A percentile compares a stretch with the other conserved stretches of the same genome.
Evolutionary conservation across 2,888 invertebrate species (phyloP).

Genomic region (Allacma fusca): DNA sequence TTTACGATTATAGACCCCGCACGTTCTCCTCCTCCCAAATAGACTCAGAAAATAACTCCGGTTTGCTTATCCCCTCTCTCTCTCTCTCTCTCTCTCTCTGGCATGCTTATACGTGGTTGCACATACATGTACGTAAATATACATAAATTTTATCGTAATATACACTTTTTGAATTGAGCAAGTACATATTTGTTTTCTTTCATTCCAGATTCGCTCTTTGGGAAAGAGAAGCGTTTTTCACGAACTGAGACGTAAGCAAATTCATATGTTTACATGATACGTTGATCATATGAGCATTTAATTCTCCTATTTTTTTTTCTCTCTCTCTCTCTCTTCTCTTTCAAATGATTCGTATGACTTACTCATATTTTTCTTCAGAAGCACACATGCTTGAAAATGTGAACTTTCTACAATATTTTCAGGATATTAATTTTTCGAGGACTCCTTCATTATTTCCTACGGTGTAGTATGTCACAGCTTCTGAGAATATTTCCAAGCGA

Average conservation of each 20-base stretch:
- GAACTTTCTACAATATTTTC: too few relatives aligned
- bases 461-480: too few relatives aligned
- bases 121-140: too few relatives aligned
- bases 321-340: too few relatives aligned
- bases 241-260: slow-evolving; percentile 42
- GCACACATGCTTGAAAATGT: background rate
- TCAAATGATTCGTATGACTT: background rate
- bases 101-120: too few relatives aligned
- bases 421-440: too few relatives aligned
- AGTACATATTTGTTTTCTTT: slow-evolving; percentile 4
- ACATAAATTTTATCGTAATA: background rate
- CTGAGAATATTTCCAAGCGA: too few relatives aligned
- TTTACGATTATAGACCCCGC: background rate
- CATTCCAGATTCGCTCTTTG: slow-evolving; percentile 31
- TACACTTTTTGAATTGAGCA: background rate
- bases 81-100: too few relatives aligned
- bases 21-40: background rate
- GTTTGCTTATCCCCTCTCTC: background rate
- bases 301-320: background rate
- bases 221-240: slow-evolving; percentile 35
- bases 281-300: background rate
- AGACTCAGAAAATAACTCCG: background rate
- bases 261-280: slow-evolving; percentile 21
- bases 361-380: background rate
- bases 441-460: too few relatives aligned